These are phyloP conservation scores for Scalopus aquaticus DNA, from an alignment of 2,113 vertebrate species.

Conservation along the genomic window DNA sequence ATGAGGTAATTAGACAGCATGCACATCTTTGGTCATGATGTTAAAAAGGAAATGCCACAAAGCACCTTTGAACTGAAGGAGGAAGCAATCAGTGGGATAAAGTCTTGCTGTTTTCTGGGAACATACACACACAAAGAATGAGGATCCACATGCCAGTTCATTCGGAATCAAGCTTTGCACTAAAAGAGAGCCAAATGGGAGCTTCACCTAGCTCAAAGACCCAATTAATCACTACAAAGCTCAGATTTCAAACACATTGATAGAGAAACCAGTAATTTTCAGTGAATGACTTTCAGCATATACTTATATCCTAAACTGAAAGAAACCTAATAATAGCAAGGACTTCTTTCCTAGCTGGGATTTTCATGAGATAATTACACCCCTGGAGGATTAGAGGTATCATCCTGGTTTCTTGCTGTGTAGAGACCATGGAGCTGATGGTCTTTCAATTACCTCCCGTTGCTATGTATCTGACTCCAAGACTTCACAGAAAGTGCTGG, in stretches of 20 bases:
- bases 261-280: slow-evolving; percentile 71
- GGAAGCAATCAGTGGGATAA: slow-evolving; percentile 16
- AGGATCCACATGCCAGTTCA: neutral
- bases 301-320: slow-evolving; percentile 60
- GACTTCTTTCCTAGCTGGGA: slow-evolving; percentile 18
- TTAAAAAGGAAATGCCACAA: slow-evolving; percentile 17
- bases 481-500: neutral
- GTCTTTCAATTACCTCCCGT: slow-evolving; percentile 24
- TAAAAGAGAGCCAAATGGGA: neutral
- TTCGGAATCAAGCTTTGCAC: neutral
- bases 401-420: slow-evolving; percentile 33
- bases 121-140: neutral
- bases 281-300: slow-evolving; percentile 66
- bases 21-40: neutral
- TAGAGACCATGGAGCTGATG: neutral
- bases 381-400: slow-evolving; percentile 47
- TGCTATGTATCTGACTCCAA: neutral
- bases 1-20: neutral
- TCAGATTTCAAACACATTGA: slow-evolving; percentile 62
- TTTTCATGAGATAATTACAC: slow-evolving; percentile 63
- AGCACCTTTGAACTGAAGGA: neutral
- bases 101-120: slow-evolving; percentile 37
- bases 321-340: slow-evolving; percentile 70
- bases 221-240: slow-evolving; percentile 22
- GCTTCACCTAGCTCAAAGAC: neutral